Base-by-base conservation (phyloP, 2,113 vertebrate species). In the Notothenia rossii region DNA sequence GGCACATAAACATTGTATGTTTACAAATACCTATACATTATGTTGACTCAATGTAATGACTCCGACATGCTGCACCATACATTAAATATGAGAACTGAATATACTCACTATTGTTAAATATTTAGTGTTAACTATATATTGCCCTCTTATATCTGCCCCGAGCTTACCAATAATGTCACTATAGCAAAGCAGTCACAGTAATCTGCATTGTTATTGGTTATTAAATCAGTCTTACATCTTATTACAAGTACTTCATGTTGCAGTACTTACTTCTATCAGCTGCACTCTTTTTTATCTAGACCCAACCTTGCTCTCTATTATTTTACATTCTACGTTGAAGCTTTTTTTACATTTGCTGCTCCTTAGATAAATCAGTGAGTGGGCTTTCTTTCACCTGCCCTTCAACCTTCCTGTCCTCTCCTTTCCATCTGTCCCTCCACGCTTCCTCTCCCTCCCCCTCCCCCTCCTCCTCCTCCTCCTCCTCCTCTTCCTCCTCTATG, bases 401-500 rank as follows among this genome's bases (percentile, higher is more conserved):
- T 76, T 81, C 64, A 59, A 56, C 46, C 29, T 62, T 14, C 10
- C 15, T 40, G 29, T 49, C 53, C 8, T 22, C 53, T 55, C 64
- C 29, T 71, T 49, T 45, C n/a, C 60, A 43, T 71, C 33, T 20
- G n/a, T 45, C 29, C 36, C 59, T 55, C 25, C 18, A 11, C 62
- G 36, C 48, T 60, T 58, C 33, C 50, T 67, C 17, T 69, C 73
- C 4, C 64, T 60, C 29, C 48, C 50, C 62, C 25, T 25, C 25
- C 25, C 3, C 25, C 25, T 25, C 25, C 25, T 25, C 4, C 64
- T 60, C 29, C 48, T 55, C 25, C 18, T 9, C 62, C 48, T 60
- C 58, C 22, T 54, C 71, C 17, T 70, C 73, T 3, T 60, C 29
- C 48, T 55, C 62, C 22, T 60, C 67, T 46, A 33, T 78, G 45